These are phyloP conservation scores for Ailurus styani DNA, from an alignment of 2,113 vertebrate species.

Conservation along the genomic window DNA sequence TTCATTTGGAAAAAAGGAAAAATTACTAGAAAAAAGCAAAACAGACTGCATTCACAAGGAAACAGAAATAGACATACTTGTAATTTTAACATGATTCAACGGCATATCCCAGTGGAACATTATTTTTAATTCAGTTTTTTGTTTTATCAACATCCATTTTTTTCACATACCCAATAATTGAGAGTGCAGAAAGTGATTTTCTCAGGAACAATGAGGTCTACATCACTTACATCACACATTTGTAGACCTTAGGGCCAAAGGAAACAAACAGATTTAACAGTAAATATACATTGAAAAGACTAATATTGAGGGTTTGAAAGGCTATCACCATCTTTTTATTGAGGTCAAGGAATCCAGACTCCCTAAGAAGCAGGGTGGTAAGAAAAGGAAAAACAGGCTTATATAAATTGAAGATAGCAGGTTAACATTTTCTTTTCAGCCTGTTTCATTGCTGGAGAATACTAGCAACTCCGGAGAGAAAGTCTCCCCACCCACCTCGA, in stretches of 20 bases:
- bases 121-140: conserved; percentile 2
- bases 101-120: background rate
- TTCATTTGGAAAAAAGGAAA: background rate
- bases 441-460: background rate
- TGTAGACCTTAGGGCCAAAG: background rate
- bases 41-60: background rate
- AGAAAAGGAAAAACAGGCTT: background rate
- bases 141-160: background rate
- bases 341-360: background rate
- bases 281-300: background rate
- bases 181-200: background rate
- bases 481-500: background rate
- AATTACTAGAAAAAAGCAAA: background rate
- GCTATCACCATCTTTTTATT: background rate
- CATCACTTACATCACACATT: background rate
- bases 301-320: background rate
- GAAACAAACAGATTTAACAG: background rate
- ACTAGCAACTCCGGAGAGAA: background rate
- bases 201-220: background rate
- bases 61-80: background rate
- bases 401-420: background rate
- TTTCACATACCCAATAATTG: background rate
- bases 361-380: background rate
- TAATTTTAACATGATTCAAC: background rate
- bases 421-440: background rate